Conservation (phyloP, 2,113 vertebrate genomes). For the Sprattus sprattus region DNA sequence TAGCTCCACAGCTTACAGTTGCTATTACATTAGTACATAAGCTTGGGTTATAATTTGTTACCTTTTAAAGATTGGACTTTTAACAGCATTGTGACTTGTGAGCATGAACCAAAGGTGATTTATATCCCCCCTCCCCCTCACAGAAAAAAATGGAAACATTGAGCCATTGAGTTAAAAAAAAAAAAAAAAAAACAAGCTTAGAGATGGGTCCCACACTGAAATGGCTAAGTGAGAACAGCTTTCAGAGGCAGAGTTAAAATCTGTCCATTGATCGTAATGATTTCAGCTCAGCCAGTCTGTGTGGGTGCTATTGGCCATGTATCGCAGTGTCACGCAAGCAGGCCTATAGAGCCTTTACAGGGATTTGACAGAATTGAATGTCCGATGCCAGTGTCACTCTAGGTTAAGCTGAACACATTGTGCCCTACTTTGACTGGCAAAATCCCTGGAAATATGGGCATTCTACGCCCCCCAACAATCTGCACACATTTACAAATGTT, state of each 20-base stretch:
- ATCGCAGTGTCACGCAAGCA: slow-evolving; percentile 6
- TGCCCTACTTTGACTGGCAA: neutral
- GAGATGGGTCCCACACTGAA: neutral
- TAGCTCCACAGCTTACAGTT: neutral
- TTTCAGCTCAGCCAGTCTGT: neutral
- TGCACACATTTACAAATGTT: neutral
- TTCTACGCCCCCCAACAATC: neutral
- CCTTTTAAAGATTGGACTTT: neutral
- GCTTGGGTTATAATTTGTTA: neutral
- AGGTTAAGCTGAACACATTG: slow-evolving; percentile 7
- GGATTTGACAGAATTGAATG: neutral
- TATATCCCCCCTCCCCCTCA: neutral
- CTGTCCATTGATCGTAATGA: slow-evolving; percentile 11
- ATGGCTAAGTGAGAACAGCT: neutral
- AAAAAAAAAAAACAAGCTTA: neutral
- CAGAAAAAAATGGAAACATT: neutral
- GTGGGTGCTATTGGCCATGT: neutral
- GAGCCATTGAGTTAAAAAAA: neutral
- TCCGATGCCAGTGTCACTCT: neutral
- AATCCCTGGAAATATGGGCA: slow-evolving; percentile 14
- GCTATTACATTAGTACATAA: neutral
- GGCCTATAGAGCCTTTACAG: slow-evolving; percentile 4
- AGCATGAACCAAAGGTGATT: neutral
- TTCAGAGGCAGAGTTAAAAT: neutral
- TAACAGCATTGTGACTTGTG: neutral